Evolutionary conservation across 2,113 vertebrate species (phyloP).

Genomic region (Upupa epops): DNA sequence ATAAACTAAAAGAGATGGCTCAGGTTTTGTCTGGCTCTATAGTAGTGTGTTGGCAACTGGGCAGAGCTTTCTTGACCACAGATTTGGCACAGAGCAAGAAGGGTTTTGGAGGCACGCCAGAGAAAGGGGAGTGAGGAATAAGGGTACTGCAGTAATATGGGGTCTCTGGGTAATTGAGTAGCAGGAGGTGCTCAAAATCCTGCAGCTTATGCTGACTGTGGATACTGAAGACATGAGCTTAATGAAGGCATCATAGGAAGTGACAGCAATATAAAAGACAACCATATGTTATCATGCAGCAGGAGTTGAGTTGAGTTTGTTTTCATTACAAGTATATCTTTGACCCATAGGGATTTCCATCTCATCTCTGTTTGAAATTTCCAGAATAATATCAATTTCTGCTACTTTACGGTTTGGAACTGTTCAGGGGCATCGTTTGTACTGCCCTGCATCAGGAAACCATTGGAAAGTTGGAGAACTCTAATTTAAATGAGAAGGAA

Average conservation of each 20-base stretch:
- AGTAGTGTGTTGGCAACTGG: not conserved
- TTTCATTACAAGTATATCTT: not conserved
- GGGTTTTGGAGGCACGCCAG: too few relatives aligned
- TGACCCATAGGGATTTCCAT: not conserved
- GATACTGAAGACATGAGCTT: not conserved
- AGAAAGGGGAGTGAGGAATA: not conserved
- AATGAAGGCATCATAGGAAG: not conserved
- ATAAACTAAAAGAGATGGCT: not conserved
- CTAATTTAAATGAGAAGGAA: constrained; percentile 66
- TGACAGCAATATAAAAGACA: not conserved
- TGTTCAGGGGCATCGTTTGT: not conserved
- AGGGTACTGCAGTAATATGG: not conserved
- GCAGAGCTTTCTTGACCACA: not conserved
- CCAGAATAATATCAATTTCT: constrained; percentile 27
- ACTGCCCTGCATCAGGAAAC: constrained; percentile 57
- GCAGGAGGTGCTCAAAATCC: not conserved
- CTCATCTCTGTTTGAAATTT: not conserved
- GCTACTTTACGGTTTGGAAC: constrained; percentile 16
- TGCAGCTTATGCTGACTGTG: not conserved
- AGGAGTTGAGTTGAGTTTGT: not conserved
- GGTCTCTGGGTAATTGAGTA: not conserved
- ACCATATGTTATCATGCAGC: not conserved
- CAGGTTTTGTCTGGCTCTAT: not conserved
- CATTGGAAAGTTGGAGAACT: constrained; percentile 48
- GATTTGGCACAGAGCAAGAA: not conserved